phyloP scores from a whole-genome alignment of 2,797 vertebrate species.

The Coregonus ussuriensis region DNA sequence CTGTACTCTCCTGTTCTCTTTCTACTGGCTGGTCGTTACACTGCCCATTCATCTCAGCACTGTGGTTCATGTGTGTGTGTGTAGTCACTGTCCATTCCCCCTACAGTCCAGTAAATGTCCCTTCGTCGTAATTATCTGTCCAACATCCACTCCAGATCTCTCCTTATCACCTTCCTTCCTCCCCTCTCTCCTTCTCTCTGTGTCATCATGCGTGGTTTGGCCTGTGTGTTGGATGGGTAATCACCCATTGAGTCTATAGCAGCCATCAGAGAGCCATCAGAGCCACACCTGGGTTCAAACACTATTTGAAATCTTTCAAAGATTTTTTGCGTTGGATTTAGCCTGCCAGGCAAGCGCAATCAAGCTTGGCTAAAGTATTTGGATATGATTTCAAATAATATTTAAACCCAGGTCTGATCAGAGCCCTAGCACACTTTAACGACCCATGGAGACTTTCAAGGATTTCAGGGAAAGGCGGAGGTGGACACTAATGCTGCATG shows the following conservation, averaged over 20 bases:
- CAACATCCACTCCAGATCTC: too few species aligned
- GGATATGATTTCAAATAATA: not conserved
- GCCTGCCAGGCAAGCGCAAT: not conserved
- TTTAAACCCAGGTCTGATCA: not conserved
- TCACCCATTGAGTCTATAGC: slow-evolving; percentile 11
- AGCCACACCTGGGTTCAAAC: not conserved
- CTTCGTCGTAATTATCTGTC: too few species aligned
- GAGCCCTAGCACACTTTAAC: not conserved
- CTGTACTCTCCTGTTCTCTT: slow-evolving; percentile 34
- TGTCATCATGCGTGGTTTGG: too few species aligned
- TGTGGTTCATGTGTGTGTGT: slow-evolving; percentile 6
- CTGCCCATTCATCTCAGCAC: slow-evolving; percentile 49
- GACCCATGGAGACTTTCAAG: not conserved
- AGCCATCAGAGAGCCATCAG: not conserved
- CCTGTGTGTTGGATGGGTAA: too few species aligned
- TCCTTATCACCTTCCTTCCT: too few species aligned
- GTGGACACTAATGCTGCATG: slow-evolving; percentile 33
- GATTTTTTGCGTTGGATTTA: not conserved
- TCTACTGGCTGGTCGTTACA: slow-evolving; percentile 38
- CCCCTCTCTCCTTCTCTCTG: too few species aligned
- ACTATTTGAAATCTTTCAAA: not conserved
- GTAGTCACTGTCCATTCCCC: not conserved
- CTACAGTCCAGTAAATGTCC: not conserved
- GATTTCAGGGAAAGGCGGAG: slow-evolving; percentile 35
- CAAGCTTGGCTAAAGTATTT: not conserved